Evolutionary conservation across 2,113 vertebrate genomes (phyloP).

Genomic region (Lepidothrix coronata): DNA sequence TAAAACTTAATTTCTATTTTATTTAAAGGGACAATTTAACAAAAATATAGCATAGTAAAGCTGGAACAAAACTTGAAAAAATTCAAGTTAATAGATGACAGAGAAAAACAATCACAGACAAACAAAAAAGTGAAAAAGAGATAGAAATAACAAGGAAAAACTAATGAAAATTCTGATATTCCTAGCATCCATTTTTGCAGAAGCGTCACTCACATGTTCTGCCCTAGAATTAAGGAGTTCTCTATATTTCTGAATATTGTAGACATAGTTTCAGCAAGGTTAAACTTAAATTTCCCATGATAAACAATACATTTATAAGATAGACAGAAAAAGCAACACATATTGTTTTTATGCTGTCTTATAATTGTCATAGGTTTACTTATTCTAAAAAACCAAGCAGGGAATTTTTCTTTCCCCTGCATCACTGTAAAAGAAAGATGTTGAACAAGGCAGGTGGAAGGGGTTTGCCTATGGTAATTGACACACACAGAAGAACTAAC

Average conservation of each 20-base stretch:
- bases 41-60: neutral
- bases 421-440: no score
- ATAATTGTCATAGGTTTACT: no score
- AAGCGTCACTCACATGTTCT: neutral
- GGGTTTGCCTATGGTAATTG: no score
- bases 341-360: neutral
- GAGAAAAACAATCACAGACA: accelerated
- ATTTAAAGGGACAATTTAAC: neutral
- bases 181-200: neutral
- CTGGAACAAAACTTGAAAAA: neutral
- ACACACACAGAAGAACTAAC: no score
- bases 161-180: neutral
- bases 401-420: no score
- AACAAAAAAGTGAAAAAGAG: neutral
- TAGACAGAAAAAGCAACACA: neutral
- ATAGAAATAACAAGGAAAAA: neutral
- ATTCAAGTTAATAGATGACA: neutral
- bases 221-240: neutral
- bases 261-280: neutral
- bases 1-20: neutral
- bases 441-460: no score
- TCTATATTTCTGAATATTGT: neutral
- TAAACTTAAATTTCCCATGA: neutral
- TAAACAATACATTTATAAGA: neutral
- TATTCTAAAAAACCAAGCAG: no score